Conservation (phyloP, 23 tunicate species). For the Aplidium turbinatum region DNA sequence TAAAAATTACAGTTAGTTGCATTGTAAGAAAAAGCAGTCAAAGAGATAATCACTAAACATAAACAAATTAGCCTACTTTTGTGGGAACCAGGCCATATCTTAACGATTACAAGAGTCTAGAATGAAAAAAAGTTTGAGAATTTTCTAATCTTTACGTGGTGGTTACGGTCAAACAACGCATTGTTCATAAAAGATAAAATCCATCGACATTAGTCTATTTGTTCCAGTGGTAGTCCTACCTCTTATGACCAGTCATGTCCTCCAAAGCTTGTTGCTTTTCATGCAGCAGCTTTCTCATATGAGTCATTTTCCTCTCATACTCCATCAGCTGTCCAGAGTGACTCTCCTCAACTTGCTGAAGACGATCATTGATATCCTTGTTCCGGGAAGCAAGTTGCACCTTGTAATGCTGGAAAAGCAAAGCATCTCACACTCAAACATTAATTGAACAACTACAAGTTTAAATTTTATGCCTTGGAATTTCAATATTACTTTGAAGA, state of each 20-base stretch:
- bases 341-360: constrained; percentile 58
- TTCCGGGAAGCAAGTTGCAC: constrained; percentile 50
- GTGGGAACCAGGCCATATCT: not conserved
- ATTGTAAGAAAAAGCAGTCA: not conserved
- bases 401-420: constrained; percentile 57
- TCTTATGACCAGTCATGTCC: constrained; percentile 52
- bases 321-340: constrained; percentile 70
- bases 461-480: too few species aligned
- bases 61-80: not conserved
- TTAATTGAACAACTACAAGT: too few species aligned
- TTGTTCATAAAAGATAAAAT: not conserved
- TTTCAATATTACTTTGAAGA: too few species aligned
- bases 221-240: constrained; percentile 49
- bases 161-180: not conserved
- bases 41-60: not conserved
- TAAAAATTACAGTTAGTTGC: not conserved
- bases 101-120: too few species aligned
- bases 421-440: too few species aligned
- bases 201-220: not conserved
- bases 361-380: constrained; percentile 41
- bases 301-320: constrained; percentile 72
- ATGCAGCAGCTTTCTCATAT: constrained; percentile 53
- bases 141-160: too few species aligned
- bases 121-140: too few species aligned
- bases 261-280: constrained; percentile 75